Percentiles rank a stretch among this genome's conserved stretches.
phyloP scores from a whole-genome alignment of 2,113 vertebrate genomes.

The Myotis davidii region DNA sequence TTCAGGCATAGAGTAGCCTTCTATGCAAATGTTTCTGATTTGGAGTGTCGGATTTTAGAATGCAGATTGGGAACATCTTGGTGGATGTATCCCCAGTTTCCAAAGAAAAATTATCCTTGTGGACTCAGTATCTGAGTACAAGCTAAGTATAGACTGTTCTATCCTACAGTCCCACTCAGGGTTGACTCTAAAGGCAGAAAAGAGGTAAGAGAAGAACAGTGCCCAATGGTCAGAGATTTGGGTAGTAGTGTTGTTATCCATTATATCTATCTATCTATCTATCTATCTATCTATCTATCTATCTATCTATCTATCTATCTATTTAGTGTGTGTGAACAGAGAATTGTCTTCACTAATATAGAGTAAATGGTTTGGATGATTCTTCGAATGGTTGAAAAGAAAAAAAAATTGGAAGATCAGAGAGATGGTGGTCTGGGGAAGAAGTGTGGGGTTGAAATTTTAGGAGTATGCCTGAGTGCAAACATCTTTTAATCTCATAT shows the following conservation, averaged over 20 bases:
- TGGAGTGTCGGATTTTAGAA: background rate
- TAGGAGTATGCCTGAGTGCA: background rate
- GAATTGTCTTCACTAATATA: background rate
- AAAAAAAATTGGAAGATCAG: background rate
- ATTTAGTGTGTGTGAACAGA: no score
- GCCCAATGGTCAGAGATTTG: background rate
- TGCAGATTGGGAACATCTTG: background rate
- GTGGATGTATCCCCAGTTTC: background rate
- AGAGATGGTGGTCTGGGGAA: background rate
- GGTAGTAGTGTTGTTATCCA: background rate
- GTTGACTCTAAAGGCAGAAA: background rate
- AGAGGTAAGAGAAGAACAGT: background rate
- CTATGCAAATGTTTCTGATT: background rate
- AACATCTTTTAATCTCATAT: background rate
- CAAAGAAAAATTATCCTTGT: background rate
- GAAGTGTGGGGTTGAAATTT: background rate
- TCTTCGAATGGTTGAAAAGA: background rate
- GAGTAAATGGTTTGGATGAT: background rate
- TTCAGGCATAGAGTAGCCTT: background rate
- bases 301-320: no score
- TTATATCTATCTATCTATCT: no score
- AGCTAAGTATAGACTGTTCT: background rate
- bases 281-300: no score
- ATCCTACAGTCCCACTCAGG: background rate
- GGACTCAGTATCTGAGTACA: background rate